Evolutionary conservation across 2,113 vertebrate genomes (phyloP), one percentile per base, ranked within the genome.

Genomic region (Myanophis thanlyinensis): DNA sequence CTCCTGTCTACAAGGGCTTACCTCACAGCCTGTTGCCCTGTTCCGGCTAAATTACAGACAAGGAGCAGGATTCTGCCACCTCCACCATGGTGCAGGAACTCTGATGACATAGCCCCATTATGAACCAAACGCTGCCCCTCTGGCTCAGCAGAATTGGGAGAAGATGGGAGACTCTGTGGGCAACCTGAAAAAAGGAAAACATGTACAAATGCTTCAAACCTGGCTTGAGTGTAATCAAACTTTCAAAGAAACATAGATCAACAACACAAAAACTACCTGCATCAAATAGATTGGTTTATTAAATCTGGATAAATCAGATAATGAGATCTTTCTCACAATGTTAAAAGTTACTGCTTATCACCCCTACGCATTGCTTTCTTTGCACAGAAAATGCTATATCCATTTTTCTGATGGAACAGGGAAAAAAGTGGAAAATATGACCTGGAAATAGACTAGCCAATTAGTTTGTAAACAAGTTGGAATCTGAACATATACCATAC

Each of bases 41-140:
- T 89, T 9, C 98, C 98, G 0, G 97, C 98, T 0, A 98, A 94
- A 92, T 99, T 98, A 96, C 99, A 99, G 94, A 99, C 97, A 96
- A 99, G 97, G 93, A 99, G 97, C 25, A 98, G 97, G 89, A 99
- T 96, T 97, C 98, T 98, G 84, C 96, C 91, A 0, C 97, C 95
- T 0, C 93, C 92, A 0, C 96, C 96, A 4, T 97, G 97, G 93
- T 98, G 97, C 93, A 98, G 97, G 92, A 98, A 97, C 94, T 98
- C 98, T 0, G 98, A 98, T 0, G 98, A 98, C 94, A 97, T 56
- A 12, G 98, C 95, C 0, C 97, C 96, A 0, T 97, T 96, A 0
- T 97, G 95, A 3, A 95, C 94, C 52, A 97, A 95, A 90, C 95
- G 97, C 53, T 97, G 98, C 80, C 97, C 97, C 85, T 98, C 98